phyloP scores from a whole-genome alignment of 2,888 invertebrate species.

The Digitonthophagus gazella region DNA sequence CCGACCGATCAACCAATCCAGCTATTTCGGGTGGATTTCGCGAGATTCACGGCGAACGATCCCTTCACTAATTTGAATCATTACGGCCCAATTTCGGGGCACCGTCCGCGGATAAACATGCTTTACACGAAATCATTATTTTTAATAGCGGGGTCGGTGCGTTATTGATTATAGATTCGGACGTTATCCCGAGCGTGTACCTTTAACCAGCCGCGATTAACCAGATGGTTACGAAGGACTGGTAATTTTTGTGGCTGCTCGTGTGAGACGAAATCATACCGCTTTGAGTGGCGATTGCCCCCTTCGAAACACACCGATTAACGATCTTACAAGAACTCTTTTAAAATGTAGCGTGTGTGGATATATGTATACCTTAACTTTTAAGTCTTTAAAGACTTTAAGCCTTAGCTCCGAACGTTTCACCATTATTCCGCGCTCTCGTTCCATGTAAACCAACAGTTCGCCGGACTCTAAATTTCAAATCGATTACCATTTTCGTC shows the following conservation, averaged over 20 bases:
- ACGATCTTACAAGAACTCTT: neutral
- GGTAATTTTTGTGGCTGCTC: constrained; percentile 1
- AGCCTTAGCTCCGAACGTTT: neutral
- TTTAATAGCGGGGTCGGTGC: neutral
- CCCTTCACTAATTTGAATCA: constrained; percentile 22
- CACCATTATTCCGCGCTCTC: neutral
- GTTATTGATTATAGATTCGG: constrained; percentile 8
- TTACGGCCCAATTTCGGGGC: constrained; percentile 8
- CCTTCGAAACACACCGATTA: constrained; percentile 5
- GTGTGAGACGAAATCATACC: neutral
- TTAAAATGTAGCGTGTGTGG: too few relatives aligned
- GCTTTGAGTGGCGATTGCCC: too few relatives aligned
- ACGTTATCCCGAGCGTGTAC: constrained; percentile 5
- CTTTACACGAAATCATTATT: constrained; percentile 16
- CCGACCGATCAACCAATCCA: neutral
- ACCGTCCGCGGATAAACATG: constrained; percentile 3
- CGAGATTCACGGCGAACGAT: neutral
- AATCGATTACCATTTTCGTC: constrained; percentile 38
- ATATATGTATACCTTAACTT: too few relatives aligned
- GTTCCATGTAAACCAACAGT: neutral
- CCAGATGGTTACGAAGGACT: neutral
- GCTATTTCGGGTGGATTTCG: neutral
- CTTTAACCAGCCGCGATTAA: neutral
- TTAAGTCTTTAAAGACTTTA: too few relatives aligned
- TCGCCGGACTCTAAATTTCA: constrained; percentile 36